Evolutionary conservation across 2,888 invertebrate genomes (phyloP).

Genomic region (Morpho helenor): DNA sequence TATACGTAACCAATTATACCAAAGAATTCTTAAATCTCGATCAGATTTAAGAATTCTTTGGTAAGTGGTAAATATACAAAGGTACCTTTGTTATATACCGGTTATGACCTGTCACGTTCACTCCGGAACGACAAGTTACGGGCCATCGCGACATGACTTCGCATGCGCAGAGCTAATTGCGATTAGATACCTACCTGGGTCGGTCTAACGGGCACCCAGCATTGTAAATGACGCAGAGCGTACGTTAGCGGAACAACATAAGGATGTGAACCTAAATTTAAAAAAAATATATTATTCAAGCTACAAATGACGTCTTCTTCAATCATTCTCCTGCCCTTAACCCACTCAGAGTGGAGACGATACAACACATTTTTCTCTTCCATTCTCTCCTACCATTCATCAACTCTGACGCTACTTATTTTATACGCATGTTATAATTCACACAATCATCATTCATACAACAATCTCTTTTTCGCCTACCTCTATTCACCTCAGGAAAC

Average conservation of each 20-base stretch:
- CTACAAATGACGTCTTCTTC: not conserved
- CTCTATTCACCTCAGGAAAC: too few species aligned
- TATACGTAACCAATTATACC: not conserved
- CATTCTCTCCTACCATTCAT: too few species aligned
- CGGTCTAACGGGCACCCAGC: constrained; percentile 22
- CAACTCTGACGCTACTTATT: too few species aligned
- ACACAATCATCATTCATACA: too few species aligned
- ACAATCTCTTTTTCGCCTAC: too few species aligned
- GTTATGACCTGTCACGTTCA: constrained; percentile 19
- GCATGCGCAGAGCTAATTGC: constrained; percentile 51
- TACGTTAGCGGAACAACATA: constrained; percentile 21
- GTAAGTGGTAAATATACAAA: not conserved
- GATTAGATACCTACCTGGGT: constrained; percentile 33
- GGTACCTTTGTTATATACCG: constrained; percentile 12
- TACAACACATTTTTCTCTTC: too few species aligned
- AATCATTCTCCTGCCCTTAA: too few species aligned
- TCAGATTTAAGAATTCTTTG: too few species aligned
- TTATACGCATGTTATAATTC: too few species aligned
- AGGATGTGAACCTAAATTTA: constrained; percentile 17
- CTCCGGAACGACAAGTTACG: constrained; percentile 16
- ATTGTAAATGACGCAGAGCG: constrained; percentile 19
- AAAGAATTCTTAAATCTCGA: not conserved
- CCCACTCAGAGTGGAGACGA: too few species aligned
- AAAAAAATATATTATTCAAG: constrained; percentile 16
- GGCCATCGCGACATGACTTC: constrained; percentile 32